Evolutionary conservation across 1,140 invertebrate genomes (phyloP).

Genomic region (Penaeus vannamei): DNA sequence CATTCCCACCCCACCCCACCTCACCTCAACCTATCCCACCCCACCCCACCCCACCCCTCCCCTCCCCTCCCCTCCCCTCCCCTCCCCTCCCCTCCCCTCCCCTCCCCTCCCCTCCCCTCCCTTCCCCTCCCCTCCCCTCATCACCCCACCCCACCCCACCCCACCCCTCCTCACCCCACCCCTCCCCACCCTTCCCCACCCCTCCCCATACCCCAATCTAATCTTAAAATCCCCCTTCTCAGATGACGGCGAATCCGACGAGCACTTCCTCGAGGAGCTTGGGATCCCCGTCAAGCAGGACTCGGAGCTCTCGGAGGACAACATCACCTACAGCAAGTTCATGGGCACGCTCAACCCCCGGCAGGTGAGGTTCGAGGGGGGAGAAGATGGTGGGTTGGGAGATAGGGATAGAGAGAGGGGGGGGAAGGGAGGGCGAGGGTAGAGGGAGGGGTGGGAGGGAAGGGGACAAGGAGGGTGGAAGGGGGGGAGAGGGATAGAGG

Average conservation of each 20-base stretch:
- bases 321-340: conserved; percentile 54
- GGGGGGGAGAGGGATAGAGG: too few relatives aligned
- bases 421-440: too few relatives aligned
- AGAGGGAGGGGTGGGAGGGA: too few relatives aligned
- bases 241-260: conserved; percentile 56
- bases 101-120: too few relatives aligned
- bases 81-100: background rate
- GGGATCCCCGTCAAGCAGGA: conserved; percentile 44
- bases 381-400: background rate
- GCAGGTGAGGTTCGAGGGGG: conserved; percentile 25
- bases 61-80: background rate
- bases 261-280: conserved; percentile 55
- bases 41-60: too few relatives aligned
- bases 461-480: too few relatives aligned
- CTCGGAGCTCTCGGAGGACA: conserved; percentile 60
- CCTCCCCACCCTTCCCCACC: background rate
- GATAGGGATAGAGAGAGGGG: too few relatives aligned
- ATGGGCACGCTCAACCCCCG: conserved; percentile 55
- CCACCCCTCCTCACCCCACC: background rate
- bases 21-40: too few relatives aligned
- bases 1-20: background rate
- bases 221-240: background rate
- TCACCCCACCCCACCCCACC: background rate
- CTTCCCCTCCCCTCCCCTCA: background rate
- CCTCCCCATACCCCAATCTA: background rate